Base-by-base conservation (phyloP, 2,797 vertebrate genomes). In the Enteromius argenteus region DNA sequence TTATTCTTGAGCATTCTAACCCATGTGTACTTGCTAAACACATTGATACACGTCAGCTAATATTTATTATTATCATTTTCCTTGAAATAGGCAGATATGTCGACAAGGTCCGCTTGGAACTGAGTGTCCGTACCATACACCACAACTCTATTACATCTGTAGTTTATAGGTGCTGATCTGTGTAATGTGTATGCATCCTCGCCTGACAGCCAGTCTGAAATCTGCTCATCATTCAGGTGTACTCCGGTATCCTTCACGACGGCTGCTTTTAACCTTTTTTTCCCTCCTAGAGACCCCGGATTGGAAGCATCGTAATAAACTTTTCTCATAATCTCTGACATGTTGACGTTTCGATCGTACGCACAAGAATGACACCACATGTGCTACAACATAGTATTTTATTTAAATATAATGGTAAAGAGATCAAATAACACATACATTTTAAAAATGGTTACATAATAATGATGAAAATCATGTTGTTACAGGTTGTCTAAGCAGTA, bases 21-120 rank as follows among this genome's bases (percentile, higher is more conserved):
- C 85, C 81, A 86, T 14, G 76, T 68, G 10, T 60, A 85, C 81
- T 86, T 86, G 7, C 7, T 39, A 7, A 39, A 39, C 37, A 39
- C 37, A 7, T 8, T 7, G 7, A 39, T 39, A 7, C 81, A 84
- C 0, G 58, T 85, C 53, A 80, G 56, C 44, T 67, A 27, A 51
- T 37, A 72, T 73, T 67, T 71, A 17, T 51, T 30, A 30, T 30
- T 58, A 21, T 62, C 67, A 37, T 80, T 85, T 21, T 74, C 39
- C 60, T 53, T 84, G 14, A 62, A 62, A 39, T 69, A 84, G 13
- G 60, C 32, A 0, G 9, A 32, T 72, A 75, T 83, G 32, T 83
- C 58, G 1, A 83, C 69, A 0, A 83, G 37, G 23, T 86, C 58
- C 0, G 30, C 51, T 66, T 62, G n/a, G 1, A 27, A 73, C 6